Evolutionary conservation across 2,113 vertebrate genomes (phyloP).

Genomic region (Hipposideros armiger): DNA sequence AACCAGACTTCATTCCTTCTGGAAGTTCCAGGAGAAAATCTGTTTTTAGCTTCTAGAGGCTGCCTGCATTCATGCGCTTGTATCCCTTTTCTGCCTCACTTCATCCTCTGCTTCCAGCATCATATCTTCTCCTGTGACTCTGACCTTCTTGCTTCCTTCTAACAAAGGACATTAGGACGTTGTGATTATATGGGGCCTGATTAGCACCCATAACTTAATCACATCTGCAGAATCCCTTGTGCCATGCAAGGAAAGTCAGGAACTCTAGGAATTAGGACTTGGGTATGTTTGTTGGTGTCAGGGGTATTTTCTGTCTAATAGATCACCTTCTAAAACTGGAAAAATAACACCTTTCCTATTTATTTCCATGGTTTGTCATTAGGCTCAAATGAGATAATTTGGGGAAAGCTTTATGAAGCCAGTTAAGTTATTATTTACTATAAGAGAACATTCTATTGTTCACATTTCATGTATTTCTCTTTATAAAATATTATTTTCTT

Average conservation of each 20-base stretch:
- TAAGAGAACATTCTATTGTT: not conserved
- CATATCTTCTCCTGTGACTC: not conserved
- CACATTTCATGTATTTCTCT: not conserved
- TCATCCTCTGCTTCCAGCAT: not conserved
- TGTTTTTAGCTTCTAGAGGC: not conserved
- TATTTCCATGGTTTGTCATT: not conserved
- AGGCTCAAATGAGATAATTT: not conserved
- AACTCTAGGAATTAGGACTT: not conserved
- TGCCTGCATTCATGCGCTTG: fast-evolving
- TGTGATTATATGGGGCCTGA: not conserved
- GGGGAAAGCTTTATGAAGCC: not conserved
- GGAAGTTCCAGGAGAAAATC: not conserved
- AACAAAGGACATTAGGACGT: not conserved
- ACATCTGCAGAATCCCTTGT: not conserved
- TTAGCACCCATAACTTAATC: not conserved
- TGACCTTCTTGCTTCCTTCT: not conserved
- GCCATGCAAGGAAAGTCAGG: not conserved
- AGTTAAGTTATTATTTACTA: not conserved
- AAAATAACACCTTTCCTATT: not conserved
- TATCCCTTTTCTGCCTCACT: not conserved
- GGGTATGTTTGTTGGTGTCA: not conserved
- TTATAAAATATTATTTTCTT: not conserved
- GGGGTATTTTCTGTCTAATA: not conserved
- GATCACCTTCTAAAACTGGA: not conserved
- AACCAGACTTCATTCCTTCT: not conserved